Evolutionary conservation across 2,113 vertebrate genomes (phyloP).

Genomic region (Podiceps cristatus): DNA sequence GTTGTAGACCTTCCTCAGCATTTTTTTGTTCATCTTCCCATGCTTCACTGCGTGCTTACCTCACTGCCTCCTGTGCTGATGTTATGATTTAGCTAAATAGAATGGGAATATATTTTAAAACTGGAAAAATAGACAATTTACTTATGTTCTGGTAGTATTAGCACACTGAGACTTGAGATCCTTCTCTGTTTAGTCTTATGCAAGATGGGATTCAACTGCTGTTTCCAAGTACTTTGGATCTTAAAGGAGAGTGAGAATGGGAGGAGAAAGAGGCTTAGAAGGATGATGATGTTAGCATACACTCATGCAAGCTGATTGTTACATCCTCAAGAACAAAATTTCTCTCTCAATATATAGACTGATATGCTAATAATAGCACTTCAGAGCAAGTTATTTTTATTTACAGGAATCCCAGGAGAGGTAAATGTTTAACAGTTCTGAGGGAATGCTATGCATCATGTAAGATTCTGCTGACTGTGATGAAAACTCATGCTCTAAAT

Average conservation of each 20-base stretch:
- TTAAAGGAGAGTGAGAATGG: not conserved
- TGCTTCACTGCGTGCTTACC: not conserved
- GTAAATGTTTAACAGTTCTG: not conserved
- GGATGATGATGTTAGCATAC: fast-evolving
- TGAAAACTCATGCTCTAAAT: not conserved
- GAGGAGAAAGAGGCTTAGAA: not conserved
- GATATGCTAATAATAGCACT: not conserved
- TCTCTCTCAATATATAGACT: not conserved
- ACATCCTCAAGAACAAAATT: not conserved
- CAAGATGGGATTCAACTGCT: not conserved
- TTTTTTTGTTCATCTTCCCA: not conserved
- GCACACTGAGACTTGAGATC: not conserved
- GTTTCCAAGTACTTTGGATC: not conserved
- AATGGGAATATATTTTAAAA: not conserved
- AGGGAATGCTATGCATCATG: not conserved
- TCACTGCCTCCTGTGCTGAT: not conserved
- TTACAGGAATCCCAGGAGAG: not conserved
- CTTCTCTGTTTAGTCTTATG: not conserved
- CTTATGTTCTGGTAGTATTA: not conserved
- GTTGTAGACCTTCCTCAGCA: not conserved
- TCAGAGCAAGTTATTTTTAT: not conserved
- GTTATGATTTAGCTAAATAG: not conserved
- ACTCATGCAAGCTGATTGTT: not conserved
- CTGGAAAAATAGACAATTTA: not conserved
- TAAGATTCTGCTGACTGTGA: not conserved